A percentile compares a stretch with the other conserved stretches of the same genome.
These are phyloP conservation scores for Galerucella pusilla DNA, from an alignment of 2,888 invertebrate genomes.

Conservation along the genomic window DNA sequence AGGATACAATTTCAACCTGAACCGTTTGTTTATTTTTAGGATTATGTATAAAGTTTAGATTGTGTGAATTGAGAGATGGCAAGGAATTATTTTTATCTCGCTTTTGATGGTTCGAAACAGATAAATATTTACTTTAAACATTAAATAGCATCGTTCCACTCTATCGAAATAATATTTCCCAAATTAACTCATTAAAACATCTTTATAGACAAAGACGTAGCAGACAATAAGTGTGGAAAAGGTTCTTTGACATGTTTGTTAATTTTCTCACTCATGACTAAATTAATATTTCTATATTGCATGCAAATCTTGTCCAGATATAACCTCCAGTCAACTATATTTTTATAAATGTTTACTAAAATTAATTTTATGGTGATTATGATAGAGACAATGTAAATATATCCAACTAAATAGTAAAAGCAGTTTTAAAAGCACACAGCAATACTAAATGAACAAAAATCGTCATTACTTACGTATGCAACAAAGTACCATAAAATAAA, in stretches of 20 bases:
- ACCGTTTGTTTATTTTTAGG: conserved; percentile 58
- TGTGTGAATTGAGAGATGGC: conserved; percentile 54
- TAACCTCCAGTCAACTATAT: too few relatives aligned
- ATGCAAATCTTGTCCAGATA: too few relatives aligned
- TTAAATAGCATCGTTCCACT: conserved; percentile 58
- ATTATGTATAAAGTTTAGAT: conserved; percentile 57
- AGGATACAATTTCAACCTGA: conserved; percentile 50
- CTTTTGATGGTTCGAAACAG: conserved; percentile 54
- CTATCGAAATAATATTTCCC: conserved; percentile 64
- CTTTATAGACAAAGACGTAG: conserved; percentile 42
- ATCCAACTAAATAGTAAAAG: too few relatives aligned
- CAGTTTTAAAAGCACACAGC: too few relatives aligned
- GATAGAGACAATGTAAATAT: too few relatives aligned
- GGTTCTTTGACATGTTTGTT: neutral
- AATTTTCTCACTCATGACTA: neutral
- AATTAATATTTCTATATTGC: neutral
- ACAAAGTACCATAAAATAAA: too few relatives aligned
- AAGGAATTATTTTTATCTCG: conserved; percentile 55
- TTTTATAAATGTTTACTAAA: too few relatives aligned
- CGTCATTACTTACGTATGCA: too few relatives aligned
- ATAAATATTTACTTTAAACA: conserved; percentile 64
- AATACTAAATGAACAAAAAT: too few relatives aligned
- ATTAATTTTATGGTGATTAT: too few relatives aligned
- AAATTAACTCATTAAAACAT: conserved; percentile 65
- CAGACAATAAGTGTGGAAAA: neutral